Conservation (phyloP, 2,888 invertebrate species). For the Lampropteryx suffumata region DNA sequence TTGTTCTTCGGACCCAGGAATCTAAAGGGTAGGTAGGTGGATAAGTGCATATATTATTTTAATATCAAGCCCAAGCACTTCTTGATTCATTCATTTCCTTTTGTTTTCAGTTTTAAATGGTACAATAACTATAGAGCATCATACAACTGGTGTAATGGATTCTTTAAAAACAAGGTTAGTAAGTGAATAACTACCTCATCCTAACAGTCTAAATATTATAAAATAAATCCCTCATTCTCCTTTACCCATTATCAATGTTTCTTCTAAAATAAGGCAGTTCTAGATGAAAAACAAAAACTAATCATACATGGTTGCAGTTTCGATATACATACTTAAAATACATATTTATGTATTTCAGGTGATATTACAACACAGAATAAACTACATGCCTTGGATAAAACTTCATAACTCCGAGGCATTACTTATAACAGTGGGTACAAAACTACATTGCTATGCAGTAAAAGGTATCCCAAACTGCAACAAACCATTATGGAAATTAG, state of each 20-base stretch:
- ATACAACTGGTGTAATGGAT: conserved; percentile 66
- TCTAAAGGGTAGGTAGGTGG: conserved; percentile 38
- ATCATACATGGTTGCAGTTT: too few relatives aligned
- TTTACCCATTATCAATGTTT: too few relatives aligned
- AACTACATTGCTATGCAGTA: conserved; percentile 53
- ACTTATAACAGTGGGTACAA: conserved; percentile 58
- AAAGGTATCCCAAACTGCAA: conserved; percentile 49
- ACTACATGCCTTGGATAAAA: conserved; percentile 73
- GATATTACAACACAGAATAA: conserved; percentile 52
- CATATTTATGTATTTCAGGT: conserved; percentile 57
- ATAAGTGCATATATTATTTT: too few relatives aligned
- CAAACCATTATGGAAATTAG: conserved; percentile 50
- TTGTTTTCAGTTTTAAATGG: conserved; percentile 35
- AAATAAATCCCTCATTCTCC: too few relatives aligned
- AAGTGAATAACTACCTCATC: too few relatives aligned
- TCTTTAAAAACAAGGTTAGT: conserved; percentile 52
- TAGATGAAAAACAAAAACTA: too few relatives aligned
- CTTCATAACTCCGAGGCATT: conserved; percentile 53
- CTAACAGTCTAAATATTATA: too few relatives aligned
- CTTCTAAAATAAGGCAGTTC: too few relatives aligned
- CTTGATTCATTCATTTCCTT: too few relatives aligned
- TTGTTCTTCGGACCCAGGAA: conserved; percentile 43
- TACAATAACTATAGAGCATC: conserved; percentile 63
- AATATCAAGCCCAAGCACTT: too few relatives aligned
- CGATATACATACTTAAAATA: too few relatives aligned